These are phyloP conservation scores for Phortica magna DNA, from an alignment of 2,888 invertebrate genomes.

Conservation along the genomic window DNA sequence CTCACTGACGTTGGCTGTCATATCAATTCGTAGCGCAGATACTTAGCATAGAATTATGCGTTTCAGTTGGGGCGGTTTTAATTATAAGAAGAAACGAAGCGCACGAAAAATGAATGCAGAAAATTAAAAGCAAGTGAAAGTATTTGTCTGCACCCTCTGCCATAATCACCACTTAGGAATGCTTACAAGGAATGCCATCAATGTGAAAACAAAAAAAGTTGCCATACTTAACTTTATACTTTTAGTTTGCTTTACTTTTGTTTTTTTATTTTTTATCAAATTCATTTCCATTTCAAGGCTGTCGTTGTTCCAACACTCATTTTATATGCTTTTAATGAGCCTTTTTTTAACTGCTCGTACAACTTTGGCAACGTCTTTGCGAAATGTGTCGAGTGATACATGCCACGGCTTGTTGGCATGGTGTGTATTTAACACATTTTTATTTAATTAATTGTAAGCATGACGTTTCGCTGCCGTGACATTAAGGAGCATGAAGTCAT, in stretches of 20 bases:
- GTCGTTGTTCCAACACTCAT: neutral
- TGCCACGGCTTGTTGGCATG: neutral
- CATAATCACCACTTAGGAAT: neutral
- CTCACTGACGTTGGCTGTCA: neutral
- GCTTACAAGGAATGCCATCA: neutral
- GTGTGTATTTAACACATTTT: slow-evolving; percentile 1
- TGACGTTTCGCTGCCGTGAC: neutral
- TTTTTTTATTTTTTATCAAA: neutral
- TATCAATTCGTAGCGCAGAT: neutral
- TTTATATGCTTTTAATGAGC: slow-evolving; percentile 3
- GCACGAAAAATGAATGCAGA: neutral
- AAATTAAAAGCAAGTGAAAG: slow-evolving; percentile 16
- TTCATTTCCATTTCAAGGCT: neutral
- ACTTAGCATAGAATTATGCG: neutral
- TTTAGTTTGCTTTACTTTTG: neutral
- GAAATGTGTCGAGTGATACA: neutral
- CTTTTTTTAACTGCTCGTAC: neutral
- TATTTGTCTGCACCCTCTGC: neutral
- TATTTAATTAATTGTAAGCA: slow-evolving; percentile 5
- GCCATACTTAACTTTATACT: neutral
- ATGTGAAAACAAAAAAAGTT: slow-evolving; percentile 6
- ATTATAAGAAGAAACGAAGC: neutral
- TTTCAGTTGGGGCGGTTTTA: neutral
- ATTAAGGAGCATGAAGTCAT: slow-evolving; percentile 2
- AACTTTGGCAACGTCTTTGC: neutral